Base-by-base conservation (phyloP, 2,888 invertebrate genomes). In the Theodoxus fluviatilis region DNA sequence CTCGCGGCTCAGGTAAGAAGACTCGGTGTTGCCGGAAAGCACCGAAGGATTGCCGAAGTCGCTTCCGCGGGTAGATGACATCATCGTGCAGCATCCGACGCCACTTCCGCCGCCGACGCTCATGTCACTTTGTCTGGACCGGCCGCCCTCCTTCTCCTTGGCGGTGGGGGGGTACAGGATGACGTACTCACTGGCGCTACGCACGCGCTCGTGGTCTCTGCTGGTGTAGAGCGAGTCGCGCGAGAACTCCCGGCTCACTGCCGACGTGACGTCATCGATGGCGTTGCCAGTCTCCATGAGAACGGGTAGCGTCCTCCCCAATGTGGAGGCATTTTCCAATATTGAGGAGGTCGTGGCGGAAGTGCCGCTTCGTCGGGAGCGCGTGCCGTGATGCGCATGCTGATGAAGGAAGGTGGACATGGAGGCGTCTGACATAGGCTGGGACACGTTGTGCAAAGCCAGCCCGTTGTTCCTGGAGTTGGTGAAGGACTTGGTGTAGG, bases 391-490 rank as follows among this genome's bases (percentile, higher is more conserved):
- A n/a, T n/a, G n/a, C n/a, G n/a, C n/a, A n/a, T n/a, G n/a, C n/a
- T n/a, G n/a, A n/a, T n/a, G n/a, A n/a, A n/a, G n/a, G n/a, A n/a
- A n/a, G n/a, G n/a, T n/a, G n/a, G n/a, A n/a, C n/a, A n/a, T n/a
- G n/a, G n/a, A n/a, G n/a, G n/a, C n/a, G n/a, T n/a, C n/a, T n/a
- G n/a, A n/a, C n/a, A n/a, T n/a, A n/a, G n/a, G n/a, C n/a, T n/a
- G n/a, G n/a, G n/a, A n/a, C n/a, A n/a, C n/a, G 63, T 76, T 70
- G 47, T 77, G 75, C 7, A 80, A 68, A 31, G 75, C 71, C 35
- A 78, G 61, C 15, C 79, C 79, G 49, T 78, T 76, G 37, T 77
- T 76, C 52, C 79, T 73, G 4, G 81, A 80, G 55, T 81, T 76
- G 7, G 77, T 76, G 28, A 78, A 74, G 1, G 74, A 72, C 1